phyloP scores from a whole-genome alignment of 2,113 vertebrate species.

The Alosa alosa region DNA sequence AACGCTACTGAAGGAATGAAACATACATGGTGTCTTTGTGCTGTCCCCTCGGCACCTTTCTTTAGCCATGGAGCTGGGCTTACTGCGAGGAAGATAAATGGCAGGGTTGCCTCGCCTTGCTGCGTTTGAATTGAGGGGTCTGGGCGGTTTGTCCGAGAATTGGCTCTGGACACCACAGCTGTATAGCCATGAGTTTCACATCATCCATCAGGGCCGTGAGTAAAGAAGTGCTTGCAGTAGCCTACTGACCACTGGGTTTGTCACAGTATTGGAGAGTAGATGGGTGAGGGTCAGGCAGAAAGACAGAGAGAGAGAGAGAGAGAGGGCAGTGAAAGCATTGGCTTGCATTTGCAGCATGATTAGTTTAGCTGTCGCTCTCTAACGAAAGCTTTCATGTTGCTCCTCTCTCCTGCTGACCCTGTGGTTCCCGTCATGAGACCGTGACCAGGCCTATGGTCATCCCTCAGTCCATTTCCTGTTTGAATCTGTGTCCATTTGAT shows the following conservation, averaged over 20 bases:
- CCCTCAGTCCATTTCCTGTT: background rate
- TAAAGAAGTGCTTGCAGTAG: background rate
- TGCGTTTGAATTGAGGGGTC: background rate
- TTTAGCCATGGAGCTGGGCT: background rate
- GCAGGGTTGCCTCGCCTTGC: background rate
- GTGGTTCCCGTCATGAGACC: background rate
- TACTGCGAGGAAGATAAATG: background rate
- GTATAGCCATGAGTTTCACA: background rate
- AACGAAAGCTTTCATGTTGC: background rate
- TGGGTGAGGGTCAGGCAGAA: constrained; percentile 22
- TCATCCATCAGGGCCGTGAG: background rate
- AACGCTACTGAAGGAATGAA: no score
- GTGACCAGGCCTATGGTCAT: background rate
- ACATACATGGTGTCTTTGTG: no score
- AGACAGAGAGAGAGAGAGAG: constrained; percentile 39
- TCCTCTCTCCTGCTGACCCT: background rate
- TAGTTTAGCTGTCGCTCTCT: background rate
- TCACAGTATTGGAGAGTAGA: background rate
- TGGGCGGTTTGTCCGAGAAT: background rate
- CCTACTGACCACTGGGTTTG: background rate
- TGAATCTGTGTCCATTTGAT: background rate
- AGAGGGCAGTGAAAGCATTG: constrained; percentile 24
- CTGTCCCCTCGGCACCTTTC: no score
- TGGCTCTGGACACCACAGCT: background rate
- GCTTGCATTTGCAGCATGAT: background rate